Base-by-base conservation (phyloP, 2,113 vertebrate species). In the Meriones unguiculatus region DNA sequence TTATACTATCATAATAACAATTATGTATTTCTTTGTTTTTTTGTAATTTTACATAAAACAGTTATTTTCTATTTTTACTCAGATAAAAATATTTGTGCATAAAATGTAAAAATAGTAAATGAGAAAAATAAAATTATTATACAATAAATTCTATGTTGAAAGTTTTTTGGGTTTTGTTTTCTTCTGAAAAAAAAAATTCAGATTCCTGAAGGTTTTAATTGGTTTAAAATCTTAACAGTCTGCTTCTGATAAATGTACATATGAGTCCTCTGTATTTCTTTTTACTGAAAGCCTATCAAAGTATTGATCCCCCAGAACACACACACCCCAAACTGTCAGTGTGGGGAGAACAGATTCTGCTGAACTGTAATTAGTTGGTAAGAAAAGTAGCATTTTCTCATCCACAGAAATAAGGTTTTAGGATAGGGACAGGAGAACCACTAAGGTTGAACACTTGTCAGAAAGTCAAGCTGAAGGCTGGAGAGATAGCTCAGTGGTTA, bases 1-100 rank as follows among this genome's bases (percentile, higher is more conserved):
- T 98, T 98, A 97, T 98, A 98, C 97, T 98, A 98, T 98, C 97
- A 98, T 98, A 98, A 98, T 98, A 98, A 97, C 87, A 98, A 98
- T 98, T 98, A 98, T 97, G 92, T 98, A 98, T 98, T 98, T 98
- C 97, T 98, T 98, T 97, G 98, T 98, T 98, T 98, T 97, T 97
- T 98, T 97, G 98, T 98, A 98, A 98, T 98, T 98, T 98, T 98
- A 98, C 98, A 98, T 98, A 94, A 98, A 98, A 98, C 98, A 98
- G 96, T 99, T 99, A 97, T 98, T 99, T 98, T 98, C 98, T 99
- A 98, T 98, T 99, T 99, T 99, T 98, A 98, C 98, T 98, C 98
- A 98, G 96, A 98, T 97, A 98, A 98, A 81, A 98, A 98, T 98
- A 99, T 98, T 98, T 98, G 98, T 98, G 98, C 98, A 98, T 98